phyloP scores from a whole-genome alignment of 1,140 invertebrate genomes.

The Hylaeus anthracinus region DNA sequence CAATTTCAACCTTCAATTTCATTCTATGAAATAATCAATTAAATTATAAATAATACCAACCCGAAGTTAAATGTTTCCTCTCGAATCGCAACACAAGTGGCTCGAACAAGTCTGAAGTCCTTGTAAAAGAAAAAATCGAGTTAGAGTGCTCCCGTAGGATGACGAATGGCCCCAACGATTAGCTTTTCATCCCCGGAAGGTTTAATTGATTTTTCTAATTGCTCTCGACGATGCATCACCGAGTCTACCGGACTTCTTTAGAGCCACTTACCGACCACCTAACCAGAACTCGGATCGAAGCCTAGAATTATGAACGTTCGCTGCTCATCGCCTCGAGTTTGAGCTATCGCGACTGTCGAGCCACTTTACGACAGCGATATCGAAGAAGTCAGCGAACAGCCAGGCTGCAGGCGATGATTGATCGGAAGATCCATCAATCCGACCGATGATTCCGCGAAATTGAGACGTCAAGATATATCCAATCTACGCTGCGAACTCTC shows the following conservation, averaged over 20 bases:
- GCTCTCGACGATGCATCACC: neutral
- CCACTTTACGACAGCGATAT: constrained; percentile 25
- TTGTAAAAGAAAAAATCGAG: too few species aligned
- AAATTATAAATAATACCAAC: too few species aligned
- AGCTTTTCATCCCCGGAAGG: neutral
- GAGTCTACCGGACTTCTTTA: neutral
- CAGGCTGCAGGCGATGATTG: neutral
- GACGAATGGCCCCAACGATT: neutral
- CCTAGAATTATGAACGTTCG: neutral
- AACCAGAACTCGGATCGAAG: neutral
- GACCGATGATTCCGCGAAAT: constrained; percentile 34
- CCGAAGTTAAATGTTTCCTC: too few species aligned
- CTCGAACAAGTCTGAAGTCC: too few species aligned
- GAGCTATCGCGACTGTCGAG: constrained; percentile 16
- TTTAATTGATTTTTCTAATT: constrained; percentile 30
- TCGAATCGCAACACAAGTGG: too few species aligned
- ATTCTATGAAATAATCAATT: too few species aligned
- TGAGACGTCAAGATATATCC: constrained; percentile 28
- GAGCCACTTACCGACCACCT: too few species aligned
- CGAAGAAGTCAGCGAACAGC: constrained; percentile 6
- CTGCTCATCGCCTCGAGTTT: neutral
- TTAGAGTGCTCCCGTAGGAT: neutral
- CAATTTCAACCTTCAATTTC: too few species aligned
- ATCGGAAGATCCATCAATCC: constrained; percentile 30
- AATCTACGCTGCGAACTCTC: neutral